These are phyloP conservation scores for Chionomys nivalis DNA, from an alignment of 2,113 vertebrate genomes.

Conservation along the genomic window DNA sequence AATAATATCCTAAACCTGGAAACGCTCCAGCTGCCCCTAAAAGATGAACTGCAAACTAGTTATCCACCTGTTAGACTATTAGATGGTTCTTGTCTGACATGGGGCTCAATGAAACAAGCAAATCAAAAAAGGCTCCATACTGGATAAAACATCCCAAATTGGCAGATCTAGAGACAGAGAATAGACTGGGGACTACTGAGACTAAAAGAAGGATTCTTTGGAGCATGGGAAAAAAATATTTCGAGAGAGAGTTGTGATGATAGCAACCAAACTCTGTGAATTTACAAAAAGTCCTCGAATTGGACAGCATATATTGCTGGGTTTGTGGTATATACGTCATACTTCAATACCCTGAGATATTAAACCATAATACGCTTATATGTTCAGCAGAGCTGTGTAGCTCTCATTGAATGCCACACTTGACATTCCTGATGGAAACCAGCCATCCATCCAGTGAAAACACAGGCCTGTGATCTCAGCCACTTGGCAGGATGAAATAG, in stretches of 20 bases:
- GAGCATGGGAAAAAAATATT: background rate
- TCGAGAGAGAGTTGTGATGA: background rate
- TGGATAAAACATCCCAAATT: background rate
- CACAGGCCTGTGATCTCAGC: background rate
- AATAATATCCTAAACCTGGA: slow-evolving; percentile 5
- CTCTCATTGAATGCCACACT: background rate
- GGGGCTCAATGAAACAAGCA: background rate
- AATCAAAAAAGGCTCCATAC: too few species aligned
- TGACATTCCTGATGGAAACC: background rate
- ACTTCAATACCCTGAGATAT: background rate
- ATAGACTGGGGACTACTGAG: background rate
- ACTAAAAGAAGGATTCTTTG: background rate
- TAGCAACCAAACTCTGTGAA: background rate
- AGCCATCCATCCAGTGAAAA: background rate
- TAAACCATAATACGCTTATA: background rate
- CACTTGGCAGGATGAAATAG: background rate
- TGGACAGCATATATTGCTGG: too few species aligned
- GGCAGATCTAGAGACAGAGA: background rate
- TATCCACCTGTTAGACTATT: background rate
- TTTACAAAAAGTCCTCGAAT: background rate
- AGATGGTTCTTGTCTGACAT: background rate
- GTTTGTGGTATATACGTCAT: background rate
- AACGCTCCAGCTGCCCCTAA: background rate
- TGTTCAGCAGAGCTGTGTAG: background rate
- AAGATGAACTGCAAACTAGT: background rate